phyloP scores from a whole-genome alignment of 2,113 vertebrate genomes.

The Alaudala cheleensis region DNA sequence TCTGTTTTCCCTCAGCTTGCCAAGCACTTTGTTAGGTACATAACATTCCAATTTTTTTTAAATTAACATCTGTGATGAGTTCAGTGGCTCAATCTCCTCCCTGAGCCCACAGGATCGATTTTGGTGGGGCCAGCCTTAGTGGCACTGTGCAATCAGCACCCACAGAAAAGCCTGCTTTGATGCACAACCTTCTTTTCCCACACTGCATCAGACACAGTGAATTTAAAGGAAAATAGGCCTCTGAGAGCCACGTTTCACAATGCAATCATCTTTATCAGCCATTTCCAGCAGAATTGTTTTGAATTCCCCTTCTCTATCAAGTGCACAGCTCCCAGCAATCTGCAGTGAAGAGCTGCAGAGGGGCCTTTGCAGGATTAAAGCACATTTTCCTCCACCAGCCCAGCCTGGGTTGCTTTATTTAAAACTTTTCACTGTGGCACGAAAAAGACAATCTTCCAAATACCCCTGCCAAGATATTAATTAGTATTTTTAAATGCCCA shows the following conservation, averaged over 20 bases:
- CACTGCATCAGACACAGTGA: not conserved
- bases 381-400: not conserved
- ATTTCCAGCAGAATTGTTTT: conserved; percentile 8
- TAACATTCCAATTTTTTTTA: not conserved
- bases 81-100: not conserved
- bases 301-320: not conserved
- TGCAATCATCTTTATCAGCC: not conserved
- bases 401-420: not conserved
- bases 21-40: conserved; percentile 38
- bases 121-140: not conserved
- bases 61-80: not conserved
- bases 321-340: not conserved
- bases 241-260: not conserved
- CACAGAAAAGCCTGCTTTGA: not conserved
- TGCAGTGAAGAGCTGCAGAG: not conserved
- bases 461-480: conserved; percentile 12
- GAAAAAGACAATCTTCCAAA: not conserved
- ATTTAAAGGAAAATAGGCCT: not conserved
- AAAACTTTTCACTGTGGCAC: not conserved
- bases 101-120: not conserved
- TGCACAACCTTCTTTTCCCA: not conserved
- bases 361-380: not conserved
- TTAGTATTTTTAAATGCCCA: conserved; percentile 24
- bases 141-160: not conserved
- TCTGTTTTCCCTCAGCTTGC: conserved; percentile 43